Conservation (phyloP, 92 coral and sea anemone species). For the Hydrozoanthus gracilis region DNA sequence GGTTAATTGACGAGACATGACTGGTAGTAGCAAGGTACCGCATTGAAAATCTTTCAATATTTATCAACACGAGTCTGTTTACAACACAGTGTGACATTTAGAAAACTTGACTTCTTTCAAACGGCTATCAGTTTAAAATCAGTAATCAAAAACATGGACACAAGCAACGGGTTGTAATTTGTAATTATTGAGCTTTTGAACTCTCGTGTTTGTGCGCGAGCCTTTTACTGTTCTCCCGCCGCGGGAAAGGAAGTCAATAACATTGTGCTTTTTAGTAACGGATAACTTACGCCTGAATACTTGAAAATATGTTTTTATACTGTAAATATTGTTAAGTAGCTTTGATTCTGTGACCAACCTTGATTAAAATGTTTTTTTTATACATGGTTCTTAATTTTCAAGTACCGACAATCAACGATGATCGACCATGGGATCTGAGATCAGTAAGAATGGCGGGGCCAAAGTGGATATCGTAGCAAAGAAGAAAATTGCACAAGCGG, state of each 20-base stretch:
- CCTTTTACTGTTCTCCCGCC: not conserved
- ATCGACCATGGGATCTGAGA: too few relatives aligned
- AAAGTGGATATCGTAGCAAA: too few relatives aligned
- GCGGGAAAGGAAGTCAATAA: not conserved
- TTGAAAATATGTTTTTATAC: too few relatives aligned
- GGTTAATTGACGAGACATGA: constrained; percentile 22
- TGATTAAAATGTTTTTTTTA: too few relatives aligned
- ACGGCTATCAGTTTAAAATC: not conserved
- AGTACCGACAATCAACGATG: too few relatives aligned
- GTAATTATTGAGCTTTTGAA: constrained; percentile 17
- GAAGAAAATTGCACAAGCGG: too few relatives aligned
- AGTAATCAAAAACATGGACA: constrained; percentile 22
- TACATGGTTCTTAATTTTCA: too few relatives aligned
- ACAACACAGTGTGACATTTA: constrained; percentile 15
- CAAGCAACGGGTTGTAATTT: not conserved
- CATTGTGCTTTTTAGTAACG: too few relatives aligned
- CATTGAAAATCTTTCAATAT: constrained; percentile 36
- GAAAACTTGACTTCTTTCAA: constrained; percentile 8
- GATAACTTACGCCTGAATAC: too few relatives aligned
- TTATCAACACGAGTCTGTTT: constrained; percentile 29
- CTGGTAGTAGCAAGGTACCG: constrained; percentile 43
- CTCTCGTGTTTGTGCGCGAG: not conserved
- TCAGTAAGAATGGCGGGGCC: too few relatives aligned
- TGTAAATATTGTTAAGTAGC: too few relatives aligned
- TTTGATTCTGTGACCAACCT: too few relatives aligned